These are phyloP conservation scores for Drosophila orena DNA, from an alignment of 1,140 invertebrate species.

Conservation along the genomic window DNA sequence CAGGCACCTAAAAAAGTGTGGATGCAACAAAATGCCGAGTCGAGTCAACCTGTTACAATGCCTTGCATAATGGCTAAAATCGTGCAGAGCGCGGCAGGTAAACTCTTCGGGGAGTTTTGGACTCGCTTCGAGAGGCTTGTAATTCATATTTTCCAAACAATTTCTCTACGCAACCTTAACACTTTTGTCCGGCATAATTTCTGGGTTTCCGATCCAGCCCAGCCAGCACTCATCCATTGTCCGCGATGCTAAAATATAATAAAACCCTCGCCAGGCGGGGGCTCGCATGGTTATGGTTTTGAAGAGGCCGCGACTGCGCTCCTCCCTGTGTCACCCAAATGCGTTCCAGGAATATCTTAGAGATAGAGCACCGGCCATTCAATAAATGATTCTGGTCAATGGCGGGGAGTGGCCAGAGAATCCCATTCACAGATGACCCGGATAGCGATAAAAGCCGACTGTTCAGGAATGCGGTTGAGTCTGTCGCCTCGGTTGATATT, in stretches of 20 bases:
- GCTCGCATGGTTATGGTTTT: conserved; percentile 43
- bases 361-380: conserved; percentile 39
- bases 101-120: conserved; percentile 49
- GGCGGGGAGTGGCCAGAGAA: conserved; percentile 43
- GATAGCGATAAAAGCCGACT: conserved; percentile 28
- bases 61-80: conserved; percentile 37
- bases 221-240: conserved; percentile 16
- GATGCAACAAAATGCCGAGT: neutral
- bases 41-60: conserved; percentile 45
- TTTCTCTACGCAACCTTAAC: conserved; percentile 65
- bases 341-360: conserved; percentile 46
- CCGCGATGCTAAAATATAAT: conserved; percentile 17
- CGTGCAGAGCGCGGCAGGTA: conserved; percentile 53
- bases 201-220: conserved; percentile 35
- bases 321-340: conserved; percentile 46
- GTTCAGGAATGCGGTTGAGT: conserved; percentile 27
- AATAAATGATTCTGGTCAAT: conserved; percentile 53
- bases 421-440: conserved; percentile 49
- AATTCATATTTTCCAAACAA: conserved; percentile 68
- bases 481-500: conserved; percentile 16
- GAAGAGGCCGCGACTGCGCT: conserved; percentile 52
- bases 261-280: conserved; percentile 46
- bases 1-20: conserved; percentile 33
- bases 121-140: conserved; percentile 32
- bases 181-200: conserved; percentile 63